Conservation (phyloP, 2,888 invertebrate species). For the Agrenia bidenticulata region DNA sequence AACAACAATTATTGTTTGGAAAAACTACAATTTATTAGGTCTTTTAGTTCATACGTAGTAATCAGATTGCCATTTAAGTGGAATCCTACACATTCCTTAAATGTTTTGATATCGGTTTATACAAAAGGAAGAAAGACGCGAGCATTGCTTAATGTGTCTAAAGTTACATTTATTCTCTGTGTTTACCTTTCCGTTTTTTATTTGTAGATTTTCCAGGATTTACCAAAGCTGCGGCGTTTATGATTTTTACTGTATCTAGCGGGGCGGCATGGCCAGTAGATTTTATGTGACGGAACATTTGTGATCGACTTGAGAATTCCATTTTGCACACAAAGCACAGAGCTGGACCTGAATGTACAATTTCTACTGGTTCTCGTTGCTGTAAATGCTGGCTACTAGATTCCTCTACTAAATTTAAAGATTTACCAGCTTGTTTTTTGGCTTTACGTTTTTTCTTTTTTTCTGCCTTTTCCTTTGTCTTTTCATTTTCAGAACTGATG, state of each 20-base stretch:
- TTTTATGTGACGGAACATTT: conserved; percentile 47
- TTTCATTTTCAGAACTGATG: background rate
- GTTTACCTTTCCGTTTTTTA: background rate
- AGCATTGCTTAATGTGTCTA: too few species aligned
- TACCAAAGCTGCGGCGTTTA: background rate
- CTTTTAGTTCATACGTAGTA: too few species aligned
- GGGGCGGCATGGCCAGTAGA: conserved; percentile 46
- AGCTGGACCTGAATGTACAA: background rate
- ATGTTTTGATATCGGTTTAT: too few species aligned
- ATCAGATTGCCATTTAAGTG: too few species aligned
- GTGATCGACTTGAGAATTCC: conserved; percentile 38
- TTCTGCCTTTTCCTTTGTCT: conserved; percentile 20
- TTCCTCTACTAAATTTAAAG: too few species aligned
- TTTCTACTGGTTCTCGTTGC: too few species aligned
- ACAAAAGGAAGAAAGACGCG: too few species aligned
- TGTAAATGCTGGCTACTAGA: too few species aligned
- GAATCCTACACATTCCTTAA: too few species aligned
- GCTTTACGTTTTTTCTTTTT: conserved; percentile 40
- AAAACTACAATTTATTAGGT: too few species aligned
- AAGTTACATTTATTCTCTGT: background rate
- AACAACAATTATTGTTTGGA: too few species aligned
- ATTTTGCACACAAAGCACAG: conserved; percentile 40
- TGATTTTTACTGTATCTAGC: conserved; percentile 12
- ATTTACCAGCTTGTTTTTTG: conserved; percentile 23
- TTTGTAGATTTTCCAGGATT: background rate